Conservation (phyloP, 2,113 vertebrate genomes). For the Todiramphus saurophagus region DNA sequence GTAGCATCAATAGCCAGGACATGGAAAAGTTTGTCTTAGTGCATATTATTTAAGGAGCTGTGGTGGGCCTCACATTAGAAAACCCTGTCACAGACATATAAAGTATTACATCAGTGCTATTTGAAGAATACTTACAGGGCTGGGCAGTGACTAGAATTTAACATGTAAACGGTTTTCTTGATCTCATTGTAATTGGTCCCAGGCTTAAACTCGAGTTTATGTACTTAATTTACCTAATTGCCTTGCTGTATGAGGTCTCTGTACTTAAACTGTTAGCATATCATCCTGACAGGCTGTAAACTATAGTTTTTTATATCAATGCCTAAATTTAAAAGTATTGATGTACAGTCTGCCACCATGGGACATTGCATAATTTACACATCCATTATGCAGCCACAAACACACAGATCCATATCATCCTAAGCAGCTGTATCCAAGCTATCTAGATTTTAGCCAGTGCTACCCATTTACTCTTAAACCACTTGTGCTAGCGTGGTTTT, state of each 20-base stretch:
- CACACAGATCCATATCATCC: conserved; percentile 8
- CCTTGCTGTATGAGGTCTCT: not conserved
- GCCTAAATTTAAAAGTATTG: conserved; percentile 13
- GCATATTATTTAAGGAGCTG: not conserved
- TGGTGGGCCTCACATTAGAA: not conserved
- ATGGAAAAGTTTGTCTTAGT: not conserved
- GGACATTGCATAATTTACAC: conserved; percentile 12
- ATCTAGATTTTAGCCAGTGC: not conserved
- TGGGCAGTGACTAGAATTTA: not conserved
- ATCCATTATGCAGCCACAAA: conserved; percentile 14
- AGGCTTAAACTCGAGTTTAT: conserved; percentile 23
- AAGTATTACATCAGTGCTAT: not conserved
- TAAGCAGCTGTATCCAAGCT: not conserved
- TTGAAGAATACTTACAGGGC: not conserved
- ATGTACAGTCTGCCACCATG: not conserved
- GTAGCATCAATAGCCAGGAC: not conserved
- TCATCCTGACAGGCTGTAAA: conserved; percentile 11
- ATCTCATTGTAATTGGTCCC: not conserved
- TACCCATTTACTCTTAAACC: not conserved
- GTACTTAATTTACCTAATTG: conserved; percentile 48
- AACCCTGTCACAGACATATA: not conserved
- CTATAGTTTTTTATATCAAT: not conserved
- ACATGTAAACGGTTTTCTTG: not conserved
- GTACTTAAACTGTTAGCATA: conserved; percentile 5
- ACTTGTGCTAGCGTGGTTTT: not conserved